Evolutionary conservation across 2,797 vertebrate species (phyloP).

Genomic region (Todus mexicanus): DNA sequence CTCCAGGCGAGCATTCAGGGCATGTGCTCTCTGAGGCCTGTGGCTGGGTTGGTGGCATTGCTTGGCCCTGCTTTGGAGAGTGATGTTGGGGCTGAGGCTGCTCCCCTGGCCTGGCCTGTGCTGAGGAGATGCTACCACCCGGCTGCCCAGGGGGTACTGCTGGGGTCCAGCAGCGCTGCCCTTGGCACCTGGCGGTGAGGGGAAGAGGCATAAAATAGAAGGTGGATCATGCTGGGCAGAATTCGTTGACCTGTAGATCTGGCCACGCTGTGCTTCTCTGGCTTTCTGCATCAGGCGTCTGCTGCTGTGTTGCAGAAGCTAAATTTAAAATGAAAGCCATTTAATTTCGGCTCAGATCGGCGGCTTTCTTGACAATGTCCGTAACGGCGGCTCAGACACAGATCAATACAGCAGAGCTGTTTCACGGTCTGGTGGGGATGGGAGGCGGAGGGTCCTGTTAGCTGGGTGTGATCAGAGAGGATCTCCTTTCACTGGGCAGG

Average conservation of each 20-base stretch:
- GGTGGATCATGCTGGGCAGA: accelerated
- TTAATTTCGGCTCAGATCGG: not conserved
- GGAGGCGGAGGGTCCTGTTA: not conserved
- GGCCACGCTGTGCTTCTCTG: not conserved
- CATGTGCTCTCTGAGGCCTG: not conserved
- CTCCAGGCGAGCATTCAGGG: not conserved
- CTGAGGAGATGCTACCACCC: not conserved
- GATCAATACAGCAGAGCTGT: not conserved
- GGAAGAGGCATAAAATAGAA: not conserved
- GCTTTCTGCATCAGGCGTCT: not conserved
- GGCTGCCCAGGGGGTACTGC: not conserved
- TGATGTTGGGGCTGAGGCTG: not conserved
- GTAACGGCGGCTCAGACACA: not conserved
- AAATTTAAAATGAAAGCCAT: not conserved
- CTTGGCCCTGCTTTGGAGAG: not conserved
- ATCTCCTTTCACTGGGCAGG: not conserved
- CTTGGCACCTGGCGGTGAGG: not conserved
- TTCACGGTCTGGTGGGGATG: not conserved
- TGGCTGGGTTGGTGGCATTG: not conserved
- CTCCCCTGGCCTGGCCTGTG: not conserved
- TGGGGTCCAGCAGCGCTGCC: not conserved
- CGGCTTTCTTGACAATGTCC: not conserved
- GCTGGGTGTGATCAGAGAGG: not conserved
- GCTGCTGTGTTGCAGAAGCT: not conserved
- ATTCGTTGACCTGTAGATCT: not conserved